Conservation (phyloP, 2,113 vertebrate genomes). For the Nanorana parkeri region DNA sequence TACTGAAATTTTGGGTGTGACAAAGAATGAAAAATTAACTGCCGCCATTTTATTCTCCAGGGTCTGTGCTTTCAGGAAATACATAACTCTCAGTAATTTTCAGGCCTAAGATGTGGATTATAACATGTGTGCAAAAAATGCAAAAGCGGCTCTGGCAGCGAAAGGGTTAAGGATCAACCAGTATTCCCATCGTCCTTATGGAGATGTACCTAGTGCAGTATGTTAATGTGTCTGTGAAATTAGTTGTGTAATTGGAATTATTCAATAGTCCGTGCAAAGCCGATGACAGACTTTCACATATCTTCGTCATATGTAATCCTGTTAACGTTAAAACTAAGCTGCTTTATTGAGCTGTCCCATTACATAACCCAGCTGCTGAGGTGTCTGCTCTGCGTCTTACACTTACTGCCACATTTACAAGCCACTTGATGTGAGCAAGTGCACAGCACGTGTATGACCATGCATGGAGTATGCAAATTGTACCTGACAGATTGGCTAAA, state of each 20-base stretch:
- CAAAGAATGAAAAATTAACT: too few relatives aligned
- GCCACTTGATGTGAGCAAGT: slow-evolving; percentile 27
- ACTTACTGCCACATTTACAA: slow-evolving; percentile 11
- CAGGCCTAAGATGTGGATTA: too few relatives aligned
- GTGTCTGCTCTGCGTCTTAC: slow-evolving; percentile 23
- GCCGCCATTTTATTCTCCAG: too few relatives aligned
- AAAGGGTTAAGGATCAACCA: too few relatives aligned
- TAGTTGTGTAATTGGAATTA: not conserved
- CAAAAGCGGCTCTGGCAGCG: too few relatives aligned
- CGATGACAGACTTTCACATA: not conserved
- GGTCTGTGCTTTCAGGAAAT: too few relatives aligned
- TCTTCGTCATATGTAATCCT: slow-evolving; percentile 27
- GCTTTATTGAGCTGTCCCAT: slow-evolving; percentile 35
- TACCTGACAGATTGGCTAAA: not conserved
- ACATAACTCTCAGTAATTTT: too few relatives aligned
- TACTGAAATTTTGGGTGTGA: too few relatives aligned
- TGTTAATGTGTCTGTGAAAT: not conserved
- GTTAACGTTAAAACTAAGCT: not conserved
- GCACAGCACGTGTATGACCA: not conserved
- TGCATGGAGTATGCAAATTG: not conserved
- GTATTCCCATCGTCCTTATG: too few relatives aligned
- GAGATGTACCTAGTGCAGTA: not conserved
- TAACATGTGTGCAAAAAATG: too few relatives aligned
- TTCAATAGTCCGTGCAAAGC: not conserved
- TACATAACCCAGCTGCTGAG: not conserved